phyloP scores from a whole-genome alignment of 2,888 invertebrate species.

The Epirrhoe tristata region DNA sequence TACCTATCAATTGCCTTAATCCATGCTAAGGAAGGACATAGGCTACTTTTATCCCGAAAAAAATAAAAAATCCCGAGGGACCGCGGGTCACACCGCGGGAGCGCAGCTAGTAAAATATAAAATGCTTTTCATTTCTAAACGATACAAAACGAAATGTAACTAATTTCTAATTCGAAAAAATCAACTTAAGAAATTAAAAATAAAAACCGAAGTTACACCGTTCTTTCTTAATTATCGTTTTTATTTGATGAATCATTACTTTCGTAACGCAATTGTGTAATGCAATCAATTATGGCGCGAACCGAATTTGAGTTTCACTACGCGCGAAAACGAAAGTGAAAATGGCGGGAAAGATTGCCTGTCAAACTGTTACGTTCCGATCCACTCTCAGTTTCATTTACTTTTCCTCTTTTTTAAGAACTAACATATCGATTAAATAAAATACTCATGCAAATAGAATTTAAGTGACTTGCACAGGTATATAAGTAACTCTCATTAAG shows the following conservation, averaged over 20 bases:
- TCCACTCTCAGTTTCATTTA: slow-evolving; percentile 57
- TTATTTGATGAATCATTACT: slow-evolving; percentile 38
- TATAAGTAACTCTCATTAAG: no score
- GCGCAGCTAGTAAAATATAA: no score
- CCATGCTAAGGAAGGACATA: no score
- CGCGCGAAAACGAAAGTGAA: slow-evolving; percentile 63
- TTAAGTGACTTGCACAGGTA: no score
- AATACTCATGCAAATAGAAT: neutral
- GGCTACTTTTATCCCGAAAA: no score
- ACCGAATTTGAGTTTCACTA: slow-evolving; percentile 52
- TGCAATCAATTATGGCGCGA: slow-evolving; percentile 37
- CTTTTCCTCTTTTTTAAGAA: slow-evolving; percentile 6
- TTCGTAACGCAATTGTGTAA: slow-evolving; percentile 41
- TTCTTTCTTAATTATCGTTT: slow-evolving; percentile 25
- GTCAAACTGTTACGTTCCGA: slow-evolving; percentile 58
- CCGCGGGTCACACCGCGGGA: no score
- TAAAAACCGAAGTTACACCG: neutral
- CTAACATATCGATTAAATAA: neutral
- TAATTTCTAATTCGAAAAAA: neutral
- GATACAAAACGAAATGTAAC: neutral
- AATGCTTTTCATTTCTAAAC: neutral
- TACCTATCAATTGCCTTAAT: no score
- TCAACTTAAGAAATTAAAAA: neutral
- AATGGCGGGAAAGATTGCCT: slow-evolving; percentile 61
- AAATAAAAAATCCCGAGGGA: no score